Evolutionary conservation across 1,140 invertebrate genomes (phyloP), one percentile per base, ranked within the genome.

Genomic region (Drosophila bocqueti): DNA sequence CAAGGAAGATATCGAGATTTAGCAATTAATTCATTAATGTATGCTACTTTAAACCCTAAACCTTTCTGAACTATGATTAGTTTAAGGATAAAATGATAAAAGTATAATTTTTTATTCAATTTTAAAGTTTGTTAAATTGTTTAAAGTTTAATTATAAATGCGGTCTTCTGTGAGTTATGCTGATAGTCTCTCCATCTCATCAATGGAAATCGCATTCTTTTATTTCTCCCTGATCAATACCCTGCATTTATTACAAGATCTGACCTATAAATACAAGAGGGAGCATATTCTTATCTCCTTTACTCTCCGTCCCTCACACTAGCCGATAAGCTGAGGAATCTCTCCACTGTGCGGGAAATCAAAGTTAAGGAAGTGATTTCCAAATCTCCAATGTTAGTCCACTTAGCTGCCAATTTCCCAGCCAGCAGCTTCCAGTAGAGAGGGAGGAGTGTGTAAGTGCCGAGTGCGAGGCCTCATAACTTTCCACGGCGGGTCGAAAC

Each of bases 401-500:
- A 60, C 76, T 68, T 76, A 66, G 49, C 40, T 68, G 63, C 61
- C 59, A 45, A 69, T 71, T 83, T 65, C 61, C 65, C 42, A 68
- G 38, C 43, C 50, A 59, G 62, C 76, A 54, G 72, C 81, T 78
- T 67, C 73, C 46, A 66, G 75, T 69, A 66, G 38, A 42, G 59
- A 54, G 49, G 65, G 59, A 54, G 49, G 65, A 63, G 38, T 76
- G 52, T 52, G 18, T 52, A 8, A 58, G 43, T 76, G 54, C 31
- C 38, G 45, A 40, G 36, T 64, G 52, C 45, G 63, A 61, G 46
- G 81, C 81, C 67, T 85, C 77, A 83, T 80, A 83, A 89, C 76
- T 86, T 83, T 86, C 75, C 75, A 50, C 74, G 64, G 77, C 71
- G 63, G 68, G 60, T 73, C 63, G 50, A 82, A 83, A 85, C 83